Evolutionary conservation across 2,113 vertebrate species (phyloP), one percentile per base, ranked within the genome.

Genomic region (Hippocampus mohnikei): DNA sequence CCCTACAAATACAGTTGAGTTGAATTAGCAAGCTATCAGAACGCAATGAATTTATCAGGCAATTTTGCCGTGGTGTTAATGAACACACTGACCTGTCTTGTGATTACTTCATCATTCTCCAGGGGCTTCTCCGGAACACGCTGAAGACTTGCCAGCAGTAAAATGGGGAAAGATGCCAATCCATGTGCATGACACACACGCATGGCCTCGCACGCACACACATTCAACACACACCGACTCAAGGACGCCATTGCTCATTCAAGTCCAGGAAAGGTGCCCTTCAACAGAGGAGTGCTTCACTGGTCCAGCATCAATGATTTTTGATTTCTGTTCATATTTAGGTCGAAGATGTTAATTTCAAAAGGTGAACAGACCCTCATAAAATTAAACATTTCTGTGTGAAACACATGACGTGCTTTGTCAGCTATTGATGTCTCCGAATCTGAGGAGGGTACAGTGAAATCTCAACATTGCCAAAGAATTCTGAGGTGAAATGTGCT

Each of bases 131-230:
- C 63, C 8, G 15, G 23, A 27, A 48, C 63, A 65, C 23, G 41
- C 25, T 65, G 63, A 65, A 48, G 42, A 48, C 20, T 65, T 65
- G 63, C 63, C 63, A 65, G 42, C 63, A 18, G 23, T 46, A 65
- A 65, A 46, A 65, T 27, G 41, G 63, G 63, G 63, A 65, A 65
- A 48, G 63, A 65, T 65, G 63, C 63, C 63, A 65, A 65, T 65
- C 63, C 63, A 46, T 46, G 63, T 46, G 41, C 18, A 65, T 65
- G 63, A 44, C 61, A 16, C 58, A 33, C 27, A 27, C 13, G 13
- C 55, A 58, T n/a, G 13, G 33, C 20, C 33, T 18, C 27, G 21
- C 56, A 59, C n/a, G 11, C 53, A 59, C 27, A 60, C 58, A 60
- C 58, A 18, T 21, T 21, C 15, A n/a, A 63, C 61, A 64, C 61